phyloP scores from a whole-genome alignment of 2,888 invertebrate species.

The Dynastes maya region DNA sequence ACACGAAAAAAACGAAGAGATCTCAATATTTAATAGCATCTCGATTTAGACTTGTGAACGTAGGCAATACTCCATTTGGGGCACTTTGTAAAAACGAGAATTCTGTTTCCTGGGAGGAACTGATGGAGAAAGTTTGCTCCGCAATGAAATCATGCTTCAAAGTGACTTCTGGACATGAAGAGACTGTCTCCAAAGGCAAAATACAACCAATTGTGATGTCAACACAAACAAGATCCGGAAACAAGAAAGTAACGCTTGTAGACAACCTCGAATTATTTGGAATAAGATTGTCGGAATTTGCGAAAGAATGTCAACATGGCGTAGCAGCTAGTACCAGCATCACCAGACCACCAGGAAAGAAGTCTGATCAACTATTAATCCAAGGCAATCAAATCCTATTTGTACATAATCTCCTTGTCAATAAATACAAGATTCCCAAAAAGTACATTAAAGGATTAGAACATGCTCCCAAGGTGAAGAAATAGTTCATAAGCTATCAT shows the following conservation, averaged over 20 bases:
- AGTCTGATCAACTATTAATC: conserved; percentile 84
- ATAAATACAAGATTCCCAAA: conserved; percentile 84
- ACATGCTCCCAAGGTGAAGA: conserved; percentile 82
- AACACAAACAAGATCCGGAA: conserved; percentile 84
- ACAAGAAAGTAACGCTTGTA: conserved; percentile 93
- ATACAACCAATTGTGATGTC: conserved; percentile 85
- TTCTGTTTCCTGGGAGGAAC: conserved; percentile 80
- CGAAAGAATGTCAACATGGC: conserved; percentile 86
- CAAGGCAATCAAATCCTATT: conserved; percentile 90
- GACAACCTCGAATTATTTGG: conserved; percentile 92
- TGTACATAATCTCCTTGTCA: conserved; percentile 69
- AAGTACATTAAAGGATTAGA: conserved; percentile 84
- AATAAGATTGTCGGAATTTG: conserved; percentile 84
- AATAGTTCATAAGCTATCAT: conserved; percentile 63
- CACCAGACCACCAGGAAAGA: conserved; percentile 81
- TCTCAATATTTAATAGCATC: neutral
- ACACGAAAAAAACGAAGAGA: neutral
- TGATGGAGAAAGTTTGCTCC: conserved; percentile 77
- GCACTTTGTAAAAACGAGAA: conserved; percentile 68
- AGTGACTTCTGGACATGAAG: conserved; percentile 74
- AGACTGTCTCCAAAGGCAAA: conserved; percentile 77
- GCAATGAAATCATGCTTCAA: conserved; percentile 84
- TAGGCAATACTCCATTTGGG: conserved; percentile 71
- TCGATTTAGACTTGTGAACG: conserved; percentile 72
- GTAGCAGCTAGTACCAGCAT: conserved; percentile 92